A percentile compares a stretch with the other conserved stretches of the same genome.
These are phyloP conservation scores for Melanaphis sacchari DNA, from an alignment of 1,140 invertebrate species.

Conservation along the genomic window DNA sequence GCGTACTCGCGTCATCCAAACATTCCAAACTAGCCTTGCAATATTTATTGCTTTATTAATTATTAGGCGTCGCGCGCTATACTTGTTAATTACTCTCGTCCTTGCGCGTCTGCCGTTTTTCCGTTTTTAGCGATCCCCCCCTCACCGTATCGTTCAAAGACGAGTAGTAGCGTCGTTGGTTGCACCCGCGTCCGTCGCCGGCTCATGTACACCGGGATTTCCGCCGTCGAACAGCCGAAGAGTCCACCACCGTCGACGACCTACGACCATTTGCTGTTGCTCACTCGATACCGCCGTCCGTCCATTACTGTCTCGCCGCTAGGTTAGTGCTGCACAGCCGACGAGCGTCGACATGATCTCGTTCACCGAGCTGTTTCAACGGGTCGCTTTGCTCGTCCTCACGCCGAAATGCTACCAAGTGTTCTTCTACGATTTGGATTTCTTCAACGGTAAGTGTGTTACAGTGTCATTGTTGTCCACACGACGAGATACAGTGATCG, in stretches of 20 bases:
- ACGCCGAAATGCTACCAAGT: slow-evolving; percentile 46
- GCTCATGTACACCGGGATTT: neutral
- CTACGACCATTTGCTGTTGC: neutral
- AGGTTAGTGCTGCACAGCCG: neutral
- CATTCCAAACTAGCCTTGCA: neutral
- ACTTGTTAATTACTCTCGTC: neutral
- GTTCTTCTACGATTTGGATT: slow-evolving; percentile 43
- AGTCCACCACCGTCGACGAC: neutral
- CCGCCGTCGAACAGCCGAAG: neutral
- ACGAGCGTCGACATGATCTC: neutral
- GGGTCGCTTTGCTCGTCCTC: slow-evolving; percentile 7
- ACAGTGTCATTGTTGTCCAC: neutral
- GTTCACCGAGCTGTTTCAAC: slow-evolving; percentile 41
- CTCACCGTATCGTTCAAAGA: neutral
- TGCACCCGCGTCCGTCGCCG: neutral
- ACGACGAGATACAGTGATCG: too few relatives aligned
- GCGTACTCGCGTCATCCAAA: neutral
- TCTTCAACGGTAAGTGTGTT: slow-evolving; percentile 52
- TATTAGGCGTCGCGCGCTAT: neutral
- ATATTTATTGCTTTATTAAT: too few relatives aligned
- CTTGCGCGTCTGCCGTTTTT: neutral
- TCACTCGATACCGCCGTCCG: neutral
- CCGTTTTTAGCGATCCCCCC: neutral
- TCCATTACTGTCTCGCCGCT: neutral
- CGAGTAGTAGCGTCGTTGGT: neutral